phyloP scores from a whole-genome alignment of 2,888 invertebrate genomes.

The Rotaria socialis region DNA sequence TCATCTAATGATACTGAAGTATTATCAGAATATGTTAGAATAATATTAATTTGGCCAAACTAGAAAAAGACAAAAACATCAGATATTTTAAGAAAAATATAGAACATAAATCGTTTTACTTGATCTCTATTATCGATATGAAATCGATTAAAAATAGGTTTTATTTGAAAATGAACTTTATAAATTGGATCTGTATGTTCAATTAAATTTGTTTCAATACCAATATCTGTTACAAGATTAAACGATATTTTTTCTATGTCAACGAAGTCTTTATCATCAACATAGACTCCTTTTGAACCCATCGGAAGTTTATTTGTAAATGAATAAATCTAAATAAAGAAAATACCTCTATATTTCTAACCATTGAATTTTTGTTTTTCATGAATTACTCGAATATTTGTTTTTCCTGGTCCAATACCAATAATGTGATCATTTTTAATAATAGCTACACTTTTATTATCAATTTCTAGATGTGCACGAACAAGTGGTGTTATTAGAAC shows the following conservation, averaged over 20 bases:
- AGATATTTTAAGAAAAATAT: background rate
- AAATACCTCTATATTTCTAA: background rate
- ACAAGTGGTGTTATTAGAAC: constrained; percentile 17
- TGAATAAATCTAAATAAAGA: constrained; percentile 14
- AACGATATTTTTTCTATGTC: background rate
- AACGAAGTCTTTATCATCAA: background rate
- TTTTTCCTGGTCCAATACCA: constrained; percentile 29
- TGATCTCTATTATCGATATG: background rate
- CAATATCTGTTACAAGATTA: background rate
- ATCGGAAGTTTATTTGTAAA: constrained; percentile 25
- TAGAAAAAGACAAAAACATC: background rate
- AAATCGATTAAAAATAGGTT: constrained; percentile 2
- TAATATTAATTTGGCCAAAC: constrained; percentile 13
- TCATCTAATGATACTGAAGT: constrained; percentile 9
- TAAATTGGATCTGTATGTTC: constrained; percentile 9
- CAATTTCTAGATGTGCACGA: background rate
- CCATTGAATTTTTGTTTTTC: background rate
- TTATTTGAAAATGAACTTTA: background rate
- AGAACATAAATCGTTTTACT: background rate
- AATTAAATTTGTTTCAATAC: constrained; percentile 1
- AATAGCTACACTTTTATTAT: background rate
- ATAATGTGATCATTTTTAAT: background rate
- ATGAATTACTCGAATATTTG: background rate
- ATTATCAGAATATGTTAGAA: constrained; percentile 20
- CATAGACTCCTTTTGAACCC: background rate